phyloP scores from a whole-genome alignment of 1,140 invertebrate species.

The Drosophila saltans region DNA sequence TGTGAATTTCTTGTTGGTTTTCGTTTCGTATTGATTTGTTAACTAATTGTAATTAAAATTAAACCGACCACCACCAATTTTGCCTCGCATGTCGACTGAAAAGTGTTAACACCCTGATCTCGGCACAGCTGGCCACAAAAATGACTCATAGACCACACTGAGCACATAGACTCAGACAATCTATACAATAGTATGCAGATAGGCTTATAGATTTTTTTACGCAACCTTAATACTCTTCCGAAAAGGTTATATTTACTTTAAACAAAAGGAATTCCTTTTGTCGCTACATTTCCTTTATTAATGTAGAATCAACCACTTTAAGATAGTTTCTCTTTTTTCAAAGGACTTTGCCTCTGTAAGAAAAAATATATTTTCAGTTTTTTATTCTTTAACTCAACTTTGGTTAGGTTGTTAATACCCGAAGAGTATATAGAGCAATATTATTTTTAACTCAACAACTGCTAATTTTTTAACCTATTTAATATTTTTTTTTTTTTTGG shows the following conservation, averaged over 20 bases:
- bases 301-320: no score
- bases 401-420: no score
- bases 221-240: background rate
- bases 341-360: no score
- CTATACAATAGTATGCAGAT: background rate
- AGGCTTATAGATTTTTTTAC: background rate
- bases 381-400: no score
- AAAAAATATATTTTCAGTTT: no score
- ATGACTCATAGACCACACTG: conserved; percentile 44
- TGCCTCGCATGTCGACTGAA: conserved; percentile 50
- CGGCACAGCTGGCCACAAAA: conserved; percentile 56
- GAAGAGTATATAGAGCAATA: background rate
- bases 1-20: conserved; percentile 9
- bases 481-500: conserved; percentile 36
- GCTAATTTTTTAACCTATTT: conserved; percentile 14
- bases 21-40: conserved; percentile 60
- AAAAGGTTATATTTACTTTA: background rate
- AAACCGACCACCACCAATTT: conserved; percentile 49
- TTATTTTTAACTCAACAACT: background rate
- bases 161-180: background rate
- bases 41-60: conserved; percentile 64
- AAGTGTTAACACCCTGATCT: conserved; percentile 60
- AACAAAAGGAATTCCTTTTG: background rate
- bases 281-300: no score
- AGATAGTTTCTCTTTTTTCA: no score